Base-by-base conservation (phyloP, 2,888 invertebrate species). In the Mylabris sibirica region DNA sequence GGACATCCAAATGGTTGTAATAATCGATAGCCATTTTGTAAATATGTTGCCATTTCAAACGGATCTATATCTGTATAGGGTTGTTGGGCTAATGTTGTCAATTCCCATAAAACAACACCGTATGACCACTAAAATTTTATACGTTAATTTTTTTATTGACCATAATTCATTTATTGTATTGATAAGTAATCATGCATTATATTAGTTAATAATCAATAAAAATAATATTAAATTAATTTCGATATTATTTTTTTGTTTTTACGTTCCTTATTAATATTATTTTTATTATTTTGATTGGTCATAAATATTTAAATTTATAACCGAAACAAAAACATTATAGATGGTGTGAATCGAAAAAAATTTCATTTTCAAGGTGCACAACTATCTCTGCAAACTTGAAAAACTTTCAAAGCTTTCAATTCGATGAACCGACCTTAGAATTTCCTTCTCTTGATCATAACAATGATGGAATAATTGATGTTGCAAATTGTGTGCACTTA, bases 91-190 rank as follows among this genome's bases (percentile, higher is more conserved):
- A 96, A 86, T 3, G 97, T 97, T 74, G 95, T 91, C 81, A 98
- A 85, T 85, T 98, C 98, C 98, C 98, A 98, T 73, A 98, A 87
- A 11, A 95, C 90, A 63, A 98, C 94, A n/a, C 97, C 98, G 85
- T 96, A 93, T 4, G 96, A 92, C 98, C 98, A 98, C 92, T 95
- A 66, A 82, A 80, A 57, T 53, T 49, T 41, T 5, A n/a, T n/a
- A n/a, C n/a, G n/a, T n/a, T n/a, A n/a, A n/a, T n/a, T n/a, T n/a
- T n/a, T n/a, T n/a, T n/a, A n/a, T n/a, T n/a, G n/a, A n/a, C n/a
- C n/a, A n/a, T n/a, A n/a, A n/a, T n/a, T n/a, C 5, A 44, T 44
- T n/a, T 1, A 20, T 11, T 11, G 3, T 20, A 20, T 20, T 44
- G 4, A 44, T 44, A n/a, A n/a, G n/a, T n/a, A 17, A 17, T 44